Percentiles rank a stretch among this genome's conserved stretches.
These are phyloP conservation scores for Molossus alvarezi DNA, from an alignment of 2,797 vertebrate genomes.

Conservation along the genomic window DNA sequence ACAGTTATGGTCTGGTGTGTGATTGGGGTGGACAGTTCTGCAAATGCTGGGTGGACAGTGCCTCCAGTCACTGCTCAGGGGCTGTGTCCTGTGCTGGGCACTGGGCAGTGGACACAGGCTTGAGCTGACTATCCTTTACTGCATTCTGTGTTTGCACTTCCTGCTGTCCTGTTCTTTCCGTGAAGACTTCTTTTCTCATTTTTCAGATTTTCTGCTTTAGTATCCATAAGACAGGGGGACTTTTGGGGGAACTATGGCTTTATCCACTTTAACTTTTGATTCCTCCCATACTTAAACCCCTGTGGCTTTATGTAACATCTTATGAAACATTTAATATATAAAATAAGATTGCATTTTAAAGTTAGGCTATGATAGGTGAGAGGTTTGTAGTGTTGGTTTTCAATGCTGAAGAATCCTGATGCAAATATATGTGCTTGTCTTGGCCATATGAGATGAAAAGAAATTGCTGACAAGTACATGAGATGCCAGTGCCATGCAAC, in stretches of 20 bases:
- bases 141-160: not conserved
- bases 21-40: not conserved
- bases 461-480: not conserved
- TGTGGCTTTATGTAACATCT: not conserved
- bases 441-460: not conserved
- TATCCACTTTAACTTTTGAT: not conserved
- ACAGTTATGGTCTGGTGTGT: not conserved
- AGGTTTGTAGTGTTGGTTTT: not conserved
- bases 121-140: not conserved
- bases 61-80: not conserved
- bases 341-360: constrained; percentile 16
- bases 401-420: not conserved
- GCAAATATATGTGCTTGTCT: not conserved
- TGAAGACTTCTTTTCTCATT: not conserved
- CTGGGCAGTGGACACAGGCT: not conserved
- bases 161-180: not conserved
- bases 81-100: not conserved
- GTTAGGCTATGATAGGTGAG: not conserved
- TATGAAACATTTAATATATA: not conserved
- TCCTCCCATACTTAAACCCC: not conserved
- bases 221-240: not conserved
- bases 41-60: not conserved
- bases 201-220: not conserved
- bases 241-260: not conserved
- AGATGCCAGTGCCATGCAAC: not conserved